Base-by-base conservation (phyloP, 2,797 vertebrate genomes). In the Sorex maritimensis region DNA sequence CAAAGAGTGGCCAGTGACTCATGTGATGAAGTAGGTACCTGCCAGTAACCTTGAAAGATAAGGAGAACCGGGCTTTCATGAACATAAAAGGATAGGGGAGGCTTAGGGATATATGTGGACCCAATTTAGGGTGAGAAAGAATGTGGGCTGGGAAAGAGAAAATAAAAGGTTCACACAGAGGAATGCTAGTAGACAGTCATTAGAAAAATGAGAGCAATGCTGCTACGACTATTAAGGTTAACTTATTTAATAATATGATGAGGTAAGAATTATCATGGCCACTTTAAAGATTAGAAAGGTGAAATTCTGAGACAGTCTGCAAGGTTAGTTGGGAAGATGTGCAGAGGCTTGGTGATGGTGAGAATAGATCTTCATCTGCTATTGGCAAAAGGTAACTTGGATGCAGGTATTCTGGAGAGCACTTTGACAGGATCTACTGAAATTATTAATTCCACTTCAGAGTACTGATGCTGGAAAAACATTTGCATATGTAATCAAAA, bases 201-300 rank as follows among this genome's bases (percentile, higher is more conserved):
- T 30, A 80, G 68, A 61, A 77, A 21, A 41, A 61, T 30, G 21
- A 9, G 6, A 44, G 14, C 83, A 19, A 11, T 28, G 30, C 17
- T 10, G 4, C 73, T 52, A 0, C 26, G 6, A 30, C n/a, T 1
- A 4, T 3, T 49, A 44, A 1, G 30, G 8, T 49, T 86, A 86
- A 86, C 81, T 67, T n/a, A 58, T 68, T 85, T 7, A 38, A 21
- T 46, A 46, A 71, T 21, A 34, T 1, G 34, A 49, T 26, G 23
- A 72, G n/a, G 24, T 41, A 79, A 83, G 85, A 58, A 71, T 77
- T 46, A 52, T 24, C 44, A 46, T 3, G 34, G 69, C 9, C 63
- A 49, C 49, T 77, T 75, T 85, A 86, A 72, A 91, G 41, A 63
- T 63, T 58, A 63, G 46, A n/a, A 83, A 69, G 61, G 46, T 28